Base-by-base conservation (phyloP, 2,888 invertebrate genomes). In the Punctoribates punctum region DNA sequence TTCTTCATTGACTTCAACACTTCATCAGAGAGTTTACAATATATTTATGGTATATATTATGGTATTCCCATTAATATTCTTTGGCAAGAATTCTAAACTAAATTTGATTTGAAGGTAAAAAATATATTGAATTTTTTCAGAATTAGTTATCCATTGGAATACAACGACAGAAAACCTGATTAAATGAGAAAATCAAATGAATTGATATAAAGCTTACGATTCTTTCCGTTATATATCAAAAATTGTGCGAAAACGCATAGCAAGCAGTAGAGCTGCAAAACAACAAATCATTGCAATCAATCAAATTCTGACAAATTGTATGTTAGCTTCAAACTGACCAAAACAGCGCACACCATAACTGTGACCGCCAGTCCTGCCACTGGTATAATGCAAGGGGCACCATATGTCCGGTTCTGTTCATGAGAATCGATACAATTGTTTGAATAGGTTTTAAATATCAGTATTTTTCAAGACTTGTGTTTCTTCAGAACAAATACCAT, bases 161-260 rank as follows among this genome's bases (percentile, higher is more conserved):
- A n/a, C n/a, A n/a, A n/a, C n/a, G n/a, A n/a, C n/a, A n/a, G n/a
- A n/a, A n/a, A n/a, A n/a, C n/a, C n/a, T n/a, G n/a, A n/a, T n/a
- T n/a, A n/a, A n/a, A n/a, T n/a, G n/a, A n/a, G n/a, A n/a, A n/a
- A n/a, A n/a, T n/a, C 34, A 34, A 34, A 34, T 34, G 34, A 34
- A 34, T 34, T 34, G 8, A 34, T 60, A 42, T 6, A 70, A 70
- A 38, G 1, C 70, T 70, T 70, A 70, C 70, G 17, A 42, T 42
- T 70, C 46, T 70, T 70, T 70, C 70, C 70, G 23, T 70, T 70
- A 42, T 70, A 70, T 70, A 70, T 70, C 17, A 70, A 42, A 42
- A 70, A 70, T 70, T 70, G 70, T 70, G 70, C 70, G 70, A 42
- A 70, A 70, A 70, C 70, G 23, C 70, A 70, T 70, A 70, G 42